phyloP scores from a whole-genome alignment of 2,888 invertebrate genomes.

The Acleris literana region DNA sequence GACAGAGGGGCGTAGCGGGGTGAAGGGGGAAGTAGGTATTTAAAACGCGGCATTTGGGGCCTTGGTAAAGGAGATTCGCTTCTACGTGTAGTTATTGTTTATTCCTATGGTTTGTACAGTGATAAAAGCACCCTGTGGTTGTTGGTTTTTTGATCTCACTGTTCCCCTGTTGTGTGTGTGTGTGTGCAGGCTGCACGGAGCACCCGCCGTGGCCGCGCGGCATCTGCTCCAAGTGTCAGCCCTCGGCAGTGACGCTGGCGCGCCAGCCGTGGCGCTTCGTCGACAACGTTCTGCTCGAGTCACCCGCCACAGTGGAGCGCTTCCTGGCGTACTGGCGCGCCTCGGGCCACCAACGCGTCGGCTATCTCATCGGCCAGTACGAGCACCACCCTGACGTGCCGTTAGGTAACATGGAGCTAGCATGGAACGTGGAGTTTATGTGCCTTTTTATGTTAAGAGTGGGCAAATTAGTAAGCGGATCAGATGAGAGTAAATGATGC shows the following conservation, averaged over 20 bases:
- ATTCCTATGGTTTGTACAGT: too few species aligned
- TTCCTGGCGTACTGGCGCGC: conserved; percentile 98
- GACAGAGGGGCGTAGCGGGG: too few species aligned
- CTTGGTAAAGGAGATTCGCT: too few species aligned
- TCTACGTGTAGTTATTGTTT: too few species aligned
- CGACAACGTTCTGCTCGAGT: conserved; percentile 98
- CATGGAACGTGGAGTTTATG: too few species aligned
- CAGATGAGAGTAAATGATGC: too few species aligned
- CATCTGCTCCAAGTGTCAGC: conserved; percentile 99
- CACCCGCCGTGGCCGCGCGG: conserved; percentile 99
- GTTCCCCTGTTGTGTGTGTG: background rate
- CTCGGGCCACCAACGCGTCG: conserved; percentile 96
- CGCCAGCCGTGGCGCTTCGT: conserved; percentile 97
- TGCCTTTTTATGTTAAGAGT: too few species aligned
- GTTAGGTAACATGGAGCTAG: conserved; percentile 78
- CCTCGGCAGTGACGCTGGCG: conserved; percentile 97
- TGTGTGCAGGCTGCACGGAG: conserved; percentile 91
- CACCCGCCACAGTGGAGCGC: conserved; percentile 95
- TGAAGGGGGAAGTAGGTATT: too few species aligned
- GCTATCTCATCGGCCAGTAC: conserved; percentile 95
- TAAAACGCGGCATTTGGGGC: too few species aligned
- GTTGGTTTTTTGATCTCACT: background rate
- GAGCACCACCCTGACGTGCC: conserved; percentile 97
- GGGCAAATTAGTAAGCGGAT: too few species aligned
- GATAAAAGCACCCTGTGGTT: too few species aligned